Evolutionary conservation across 1,140 invertebrate species (phyloP), one percentile per base, ranked within the genome.

Genomic region (Musca vetustissima): DNA sequence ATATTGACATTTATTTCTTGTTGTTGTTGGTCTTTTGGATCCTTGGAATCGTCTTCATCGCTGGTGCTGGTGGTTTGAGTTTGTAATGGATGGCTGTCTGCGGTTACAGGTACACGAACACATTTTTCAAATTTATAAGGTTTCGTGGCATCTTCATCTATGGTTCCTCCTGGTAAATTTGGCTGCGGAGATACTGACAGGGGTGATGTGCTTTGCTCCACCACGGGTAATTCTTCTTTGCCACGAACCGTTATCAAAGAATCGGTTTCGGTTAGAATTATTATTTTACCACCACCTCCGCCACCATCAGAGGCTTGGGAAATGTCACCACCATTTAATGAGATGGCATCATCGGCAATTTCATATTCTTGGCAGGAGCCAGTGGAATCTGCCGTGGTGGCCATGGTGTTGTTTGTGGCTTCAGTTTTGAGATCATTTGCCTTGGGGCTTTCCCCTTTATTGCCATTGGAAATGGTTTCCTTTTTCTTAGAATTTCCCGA

Each of bases 151-250:
- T 66, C 21, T 28, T 19, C 25, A 14, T 17, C 36, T 15, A 13
- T 24, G 7, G 25, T 53, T 43, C 1, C 36, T 43, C 7, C 36
- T 11, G 36, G 6, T 28, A 28, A 4, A 21, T 28, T 48, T 32
- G 43, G 52, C 11, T n/a, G 19, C 14, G 52, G 57, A 1, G 36
- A 24, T 2, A 8, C 55, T 8, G 32, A 28, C 0, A 36, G 6
- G 25, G 66, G 66, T 43, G 66, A 55, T n/a, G n/a, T n/a, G 8
- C 15, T 22, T 21, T 80, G 70, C 47, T 81, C 79, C 66, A 77
- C 76, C 70, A 84, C 85, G 0, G 89, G 89, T 67, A 91, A 78
- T 77, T 91, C 90, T 76, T 91, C 90, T 70, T 88, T 87, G 19
- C 89, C 90, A 68, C 89, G 86, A 0, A 91, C 89, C 13, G 84